These are phyloP conservation scores for Orthosia gracilis DNA, from an alignment of 2,888 invertebrate species.

Conservation along the genomic window DNA sequence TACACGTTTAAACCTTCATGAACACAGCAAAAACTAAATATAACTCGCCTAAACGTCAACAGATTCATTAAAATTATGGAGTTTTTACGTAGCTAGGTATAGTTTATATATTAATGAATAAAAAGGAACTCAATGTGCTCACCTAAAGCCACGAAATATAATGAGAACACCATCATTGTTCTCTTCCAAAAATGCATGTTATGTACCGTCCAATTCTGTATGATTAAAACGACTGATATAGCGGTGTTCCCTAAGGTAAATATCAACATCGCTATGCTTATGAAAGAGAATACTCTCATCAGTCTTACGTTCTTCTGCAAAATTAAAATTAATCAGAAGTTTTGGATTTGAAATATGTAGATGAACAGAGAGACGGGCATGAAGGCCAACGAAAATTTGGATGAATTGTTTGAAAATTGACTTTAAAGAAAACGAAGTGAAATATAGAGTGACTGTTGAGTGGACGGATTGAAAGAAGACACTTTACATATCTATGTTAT, in stretches of 20 bases:
- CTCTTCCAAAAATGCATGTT: neutral
- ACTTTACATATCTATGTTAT: no score
- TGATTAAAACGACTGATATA: neutral
- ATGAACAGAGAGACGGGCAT: neutral
- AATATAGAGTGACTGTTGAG: neutral
- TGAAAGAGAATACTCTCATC: neutral
- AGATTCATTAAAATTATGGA: neutral
- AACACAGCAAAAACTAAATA: neutral
- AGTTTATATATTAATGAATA: no score
- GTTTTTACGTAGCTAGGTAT: no score
- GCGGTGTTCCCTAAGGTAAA: neutral
- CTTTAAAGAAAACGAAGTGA: neutral
- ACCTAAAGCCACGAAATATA: slow-evolving; percentile 4
- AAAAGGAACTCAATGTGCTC: neutral
- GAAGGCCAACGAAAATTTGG: neutral
- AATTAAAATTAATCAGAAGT: neutral
- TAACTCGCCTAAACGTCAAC: no score
- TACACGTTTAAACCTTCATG: neutral
- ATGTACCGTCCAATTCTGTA: neutral
- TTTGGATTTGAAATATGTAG: neutral
- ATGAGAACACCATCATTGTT: neutral
- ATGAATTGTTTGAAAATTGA: no score
- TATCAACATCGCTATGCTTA: neutral
- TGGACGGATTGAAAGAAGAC: neutral
- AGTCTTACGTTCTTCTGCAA: neutral